Evolutionary conservation across 1,140 invertebrate genomes (phyloP).

Genomic region (Zaprionus gabonicus): DNA sequence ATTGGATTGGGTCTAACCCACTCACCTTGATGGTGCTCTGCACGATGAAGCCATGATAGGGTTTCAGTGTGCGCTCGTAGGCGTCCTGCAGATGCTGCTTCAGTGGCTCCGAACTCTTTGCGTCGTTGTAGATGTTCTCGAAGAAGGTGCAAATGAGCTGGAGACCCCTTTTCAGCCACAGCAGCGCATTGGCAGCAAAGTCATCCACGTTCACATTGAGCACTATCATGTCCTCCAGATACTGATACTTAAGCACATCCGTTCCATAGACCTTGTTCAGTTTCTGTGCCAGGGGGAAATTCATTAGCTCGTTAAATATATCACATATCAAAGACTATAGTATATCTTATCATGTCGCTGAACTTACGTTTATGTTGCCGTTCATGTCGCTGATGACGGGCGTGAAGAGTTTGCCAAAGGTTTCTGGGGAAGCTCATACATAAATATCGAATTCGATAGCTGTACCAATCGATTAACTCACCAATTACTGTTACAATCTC

Average conservation of each 20-base stretch:
- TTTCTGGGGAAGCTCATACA: constrained; percentile 85
- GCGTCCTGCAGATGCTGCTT: constrained; percentile 76
- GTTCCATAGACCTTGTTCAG: constrained; percentile 86
- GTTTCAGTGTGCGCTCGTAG: constrained; percentile 80
- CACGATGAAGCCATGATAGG: constrained; percentile 83
- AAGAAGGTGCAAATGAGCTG: constrained; percentile 83
- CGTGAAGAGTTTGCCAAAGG: constrained; percentile 89
- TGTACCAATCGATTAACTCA: constrained; percentile 75
- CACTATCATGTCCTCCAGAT: constrained; percentile 88
- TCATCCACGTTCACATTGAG: constrained; percentile 87
- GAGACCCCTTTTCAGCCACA: constrained; percentile 83
- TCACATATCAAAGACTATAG: not conserved
- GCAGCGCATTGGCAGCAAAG: constrained; percentile 86
- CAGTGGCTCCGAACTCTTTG: constrained; percentile 59
- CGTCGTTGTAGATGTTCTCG: constrained; percentile 79
- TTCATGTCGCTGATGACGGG: constrained; percentile 90
- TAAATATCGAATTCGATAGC: not conserved
- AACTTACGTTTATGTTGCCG: constrained; percentile 89
- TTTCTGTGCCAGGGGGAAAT: constrained; percentile 85
- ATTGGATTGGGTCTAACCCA: not conserved
- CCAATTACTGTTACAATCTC: constrained; percentile 87
- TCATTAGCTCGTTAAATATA: not conserved
- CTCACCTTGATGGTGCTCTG: constrained; percentile 80
- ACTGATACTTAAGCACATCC: constrained; percentile 86
- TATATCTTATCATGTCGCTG: not conserved